phyloP scores from a whole-genome alignment of 1,140 invertebrate genomes.

The Leptoteleia sp. region DNA sequence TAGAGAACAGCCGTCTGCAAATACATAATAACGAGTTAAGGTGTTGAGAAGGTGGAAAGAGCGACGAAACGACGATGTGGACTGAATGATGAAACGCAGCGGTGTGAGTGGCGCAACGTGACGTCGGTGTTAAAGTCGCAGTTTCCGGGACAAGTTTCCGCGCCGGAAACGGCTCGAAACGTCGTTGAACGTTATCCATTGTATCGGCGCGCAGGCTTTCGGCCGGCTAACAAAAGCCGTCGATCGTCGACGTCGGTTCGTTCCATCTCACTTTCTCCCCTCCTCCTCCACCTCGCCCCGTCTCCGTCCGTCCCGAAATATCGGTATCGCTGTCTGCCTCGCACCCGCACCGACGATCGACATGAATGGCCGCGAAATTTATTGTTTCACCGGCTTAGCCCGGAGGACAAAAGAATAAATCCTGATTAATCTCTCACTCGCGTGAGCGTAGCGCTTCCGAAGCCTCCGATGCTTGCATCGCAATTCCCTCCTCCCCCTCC shows the following conservation, averaged over 20 bases:
- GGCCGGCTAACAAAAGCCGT: conserved; percentile 74
- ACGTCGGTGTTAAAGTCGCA: conserved; percentile 76
- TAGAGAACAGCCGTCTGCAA: conserved; percentile 9
- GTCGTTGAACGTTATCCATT: conserved; percentile 72
- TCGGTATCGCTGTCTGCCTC: conserved; percentile 16
- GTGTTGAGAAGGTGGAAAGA: conserved; percentile 48
- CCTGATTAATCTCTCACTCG: conserved; percentile 79
- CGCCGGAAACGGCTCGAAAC: conserved; percentile 75
- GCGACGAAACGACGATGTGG: conserved; percentile 28
- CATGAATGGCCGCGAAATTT: conserved; percentile 78
- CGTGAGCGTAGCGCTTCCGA: conserved; percentile 69
- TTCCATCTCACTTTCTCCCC: too few relatives aligned
- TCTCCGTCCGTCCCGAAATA: conserved; percentile 8
- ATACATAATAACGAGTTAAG: conserved; percentile 45
- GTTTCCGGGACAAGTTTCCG: conserved; percentile 77
- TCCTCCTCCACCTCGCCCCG: conserved; percentile 20
- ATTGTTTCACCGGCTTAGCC: conserved; percentile 80
- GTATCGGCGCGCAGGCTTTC: conserved; percentile 75
- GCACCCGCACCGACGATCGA: conserved; percentile 69
- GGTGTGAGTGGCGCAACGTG: conserved; percentile 49
- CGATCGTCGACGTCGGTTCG: conserved; percentile 76
- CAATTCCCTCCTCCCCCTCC: conserved; percentile 38
- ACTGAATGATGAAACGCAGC: conserved; percentile 44
- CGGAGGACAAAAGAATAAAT: conserved; percentile 79
- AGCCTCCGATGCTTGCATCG: conserved; percentile 59